Conservation (phyloP, 2,113 vertebrate species). For the Thalassoma bifasciatum region DNA sequence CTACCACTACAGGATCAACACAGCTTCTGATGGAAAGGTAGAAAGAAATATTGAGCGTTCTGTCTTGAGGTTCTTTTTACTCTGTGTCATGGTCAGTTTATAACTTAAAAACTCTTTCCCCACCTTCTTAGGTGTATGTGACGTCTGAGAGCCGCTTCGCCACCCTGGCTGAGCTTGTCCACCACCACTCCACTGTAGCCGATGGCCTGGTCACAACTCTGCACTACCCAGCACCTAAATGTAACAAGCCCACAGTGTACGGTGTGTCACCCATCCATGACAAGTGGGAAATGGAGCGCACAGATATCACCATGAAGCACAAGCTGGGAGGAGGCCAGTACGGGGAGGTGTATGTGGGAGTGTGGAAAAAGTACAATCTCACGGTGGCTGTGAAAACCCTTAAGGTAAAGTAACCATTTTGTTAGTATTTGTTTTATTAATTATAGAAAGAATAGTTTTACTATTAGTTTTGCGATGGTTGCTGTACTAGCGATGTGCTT, state of each 20-base stretch:
- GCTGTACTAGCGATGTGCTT: neutral
- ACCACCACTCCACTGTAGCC: conserved; percentile 98
- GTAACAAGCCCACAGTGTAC: conserved; percentile 98
- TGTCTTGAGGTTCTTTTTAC: neutral
- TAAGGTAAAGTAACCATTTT: conserved; percentile 83
- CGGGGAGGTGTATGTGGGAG: conserved; percentile 96
- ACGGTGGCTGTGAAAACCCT: conserved; percentile 98
- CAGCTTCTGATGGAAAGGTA: conserved; percentile 93
- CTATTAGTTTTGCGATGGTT: neutral
- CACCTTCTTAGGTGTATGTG: conserved; percentile 90
- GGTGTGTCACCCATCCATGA: conserved; percentile 99
- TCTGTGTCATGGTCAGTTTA: neutral
- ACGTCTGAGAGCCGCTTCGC: conserved; percentile 97
- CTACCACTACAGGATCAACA: conserved; percentile 99
- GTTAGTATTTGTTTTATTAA: neutral
- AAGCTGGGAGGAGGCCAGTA: conserved; percentile 98
- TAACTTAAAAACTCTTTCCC: neutral
- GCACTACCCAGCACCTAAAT: conserved; percentile 98
- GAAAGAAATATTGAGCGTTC: conserved; percentile 14
- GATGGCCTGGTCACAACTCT: conserved; percentile 98
- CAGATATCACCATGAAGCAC: conserved; percentile 99
- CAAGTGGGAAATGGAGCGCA: conserved; percentile 99
- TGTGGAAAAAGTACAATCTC: conserved; percentile 99
- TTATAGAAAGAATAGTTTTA: neutral
- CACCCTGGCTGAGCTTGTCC: conserved; percentile 96